Conservation (phyloP, 2,113 vertebrate species). For the Chaetops frenatus region DNA sequence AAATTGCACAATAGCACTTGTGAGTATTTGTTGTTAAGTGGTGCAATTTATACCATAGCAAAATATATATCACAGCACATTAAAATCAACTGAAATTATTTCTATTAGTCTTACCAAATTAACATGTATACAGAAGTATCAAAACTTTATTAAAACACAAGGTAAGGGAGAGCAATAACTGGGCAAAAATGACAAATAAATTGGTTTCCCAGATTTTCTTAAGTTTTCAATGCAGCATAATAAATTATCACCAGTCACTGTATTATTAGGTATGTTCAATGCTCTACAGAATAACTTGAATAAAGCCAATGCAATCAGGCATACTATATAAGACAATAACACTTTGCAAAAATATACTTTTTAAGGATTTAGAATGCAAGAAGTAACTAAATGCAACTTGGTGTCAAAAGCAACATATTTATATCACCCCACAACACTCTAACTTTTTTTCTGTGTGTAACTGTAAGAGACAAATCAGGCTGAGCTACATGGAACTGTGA, state of each 20-base stretch:
- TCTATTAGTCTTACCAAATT: not conserved
- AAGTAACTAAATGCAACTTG: conserved; percentile 56
- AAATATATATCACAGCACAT: not conserved
- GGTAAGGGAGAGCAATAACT: conserved; percentile 17
- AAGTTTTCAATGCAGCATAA: conserved; percentile 64
- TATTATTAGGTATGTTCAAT: conserved; percentile 57
- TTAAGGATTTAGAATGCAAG: conserved; percentile 49
- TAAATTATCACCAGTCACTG: conserved; percentile 56
- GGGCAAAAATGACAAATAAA: conserved; percentile 26
- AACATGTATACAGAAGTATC: not conserved
- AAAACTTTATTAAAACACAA: conserved; percentile 12
- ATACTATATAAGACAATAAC: conserved; percentile 52
- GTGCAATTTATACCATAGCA: conserved; percentile 15
- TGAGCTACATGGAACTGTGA: conserved; percentile 62
- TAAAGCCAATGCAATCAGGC: conserved; percentile 56
- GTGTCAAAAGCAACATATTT: conserved; percentile 39
- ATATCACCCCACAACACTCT: conserved; percentile 7
- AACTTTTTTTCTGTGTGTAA: conserved; percentile 29
- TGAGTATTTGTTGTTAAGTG: not conserved
- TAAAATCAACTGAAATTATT: not conserved
- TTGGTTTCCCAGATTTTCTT: conserved; percentile 41
- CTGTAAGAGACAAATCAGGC: conserved; percentile 44
- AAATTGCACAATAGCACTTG: conserved; percentile 30
- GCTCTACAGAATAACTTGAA: conserved; percentile 57
- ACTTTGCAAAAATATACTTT: conserved; percentile 54